These are phyloP conservation scores for Drosophila mulleri DNA, from an alignment of 2,888 invertebrate genomes.

Conservation along the genomic window DNA sequence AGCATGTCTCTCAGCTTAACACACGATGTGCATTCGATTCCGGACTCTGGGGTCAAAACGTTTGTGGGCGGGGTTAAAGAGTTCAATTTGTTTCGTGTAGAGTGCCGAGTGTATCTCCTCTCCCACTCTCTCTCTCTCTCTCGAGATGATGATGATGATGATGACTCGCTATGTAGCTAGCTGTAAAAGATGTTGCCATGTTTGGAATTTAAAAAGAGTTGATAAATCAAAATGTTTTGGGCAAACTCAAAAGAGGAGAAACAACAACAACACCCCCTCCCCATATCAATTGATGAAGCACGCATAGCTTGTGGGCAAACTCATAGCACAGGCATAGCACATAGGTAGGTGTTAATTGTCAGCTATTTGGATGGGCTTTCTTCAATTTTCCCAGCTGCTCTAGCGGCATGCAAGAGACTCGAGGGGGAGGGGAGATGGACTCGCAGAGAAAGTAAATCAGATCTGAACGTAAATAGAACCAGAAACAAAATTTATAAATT, in stretches of 20 bases:
- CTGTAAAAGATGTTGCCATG: constrained; percentile 69
- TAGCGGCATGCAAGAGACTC: constrained; percentile 39
- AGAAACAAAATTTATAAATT: constrained; percentile 19
- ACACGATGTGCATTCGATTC: constrained; percentile 16
- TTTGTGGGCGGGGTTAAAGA: constrained; percentile 79
- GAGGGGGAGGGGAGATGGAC: constrained; percentile 20
- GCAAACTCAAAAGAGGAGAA: not conserved
- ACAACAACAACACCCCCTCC: constrained; percentile 28
- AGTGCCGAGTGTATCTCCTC: constrained; percentile 64
- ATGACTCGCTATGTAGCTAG: constrained; percentile 16
- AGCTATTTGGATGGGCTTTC: constrained; percentile 49
- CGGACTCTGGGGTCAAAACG: constrained; percentile 38
- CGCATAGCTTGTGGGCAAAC: constrained; percentile 31
- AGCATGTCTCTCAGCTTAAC: constrained; percentile 41
- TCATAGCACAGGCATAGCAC: not conserved
- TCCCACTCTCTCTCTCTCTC: constrained; percentile 19
- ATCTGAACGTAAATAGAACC: constrained; percentile 9
- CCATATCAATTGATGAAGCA: constrained; percentile 20
- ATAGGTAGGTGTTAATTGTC: constrained; percentile 72
- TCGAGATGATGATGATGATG: constrained; percentile 37
- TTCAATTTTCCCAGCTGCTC: constrained; percentile 4
- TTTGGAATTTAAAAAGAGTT: constrained; percentile 77
- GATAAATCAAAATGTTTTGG: constrained; percentile 78
- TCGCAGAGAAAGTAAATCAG: not conserved
- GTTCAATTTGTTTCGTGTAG: constrained; percentile 72